Percentiles rank a stretch among this genome's conserved stretches.
phyloP scores from a whole-genome alignment of 2,888 invertebrate genomes.

The Chloroclysta siterata region DNA sequence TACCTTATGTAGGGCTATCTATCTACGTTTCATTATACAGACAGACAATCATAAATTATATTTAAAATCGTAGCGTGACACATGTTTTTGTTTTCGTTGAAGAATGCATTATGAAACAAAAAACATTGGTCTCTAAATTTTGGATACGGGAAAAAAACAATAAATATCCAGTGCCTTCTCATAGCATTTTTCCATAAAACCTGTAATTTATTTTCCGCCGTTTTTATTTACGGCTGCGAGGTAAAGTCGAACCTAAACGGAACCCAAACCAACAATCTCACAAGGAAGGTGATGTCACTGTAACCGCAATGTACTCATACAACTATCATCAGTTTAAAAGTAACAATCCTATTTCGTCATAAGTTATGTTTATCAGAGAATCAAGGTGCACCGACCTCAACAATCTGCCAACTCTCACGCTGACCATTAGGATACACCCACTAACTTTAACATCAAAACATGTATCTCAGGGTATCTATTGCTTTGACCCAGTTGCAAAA shows the following conservation, averaged over 20 bases:
- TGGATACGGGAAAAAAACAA: no score
- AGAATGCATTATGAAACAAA: no score
- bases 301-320: neutral
- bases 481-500: slow-evolving; percentile 73
- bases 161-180: no score
- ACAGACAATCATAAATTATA: neutral
- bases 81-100: neutral
- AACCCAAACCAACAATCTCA: neutral
- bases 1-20: slow-evolving; percentile 53
- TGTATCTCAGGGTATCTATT: slow-evolving; percentile 66
- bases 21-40: neutral
- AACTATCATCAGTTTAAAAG: neutral
- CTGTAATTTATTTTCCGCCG: no score
- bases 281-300: neutral
- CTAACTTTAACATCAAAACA: slow-evolving; percentile 68
- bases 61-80: neutral
- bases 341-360: neutral
- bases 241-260: no score
- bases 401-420: slow-evolving; percentile 60
- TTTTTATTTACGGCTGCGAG: no score
- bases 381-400: slow-evolving; percentile 25
- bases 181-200: no score
- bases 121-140: no score
- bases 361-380: slow-evolving; percentile 1
- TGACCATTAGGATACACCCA: slow-evolving; percentile 80